Conservation (phyloP, 2,888 invertebrate genomes). For the Microplitis manilae region DNA sequence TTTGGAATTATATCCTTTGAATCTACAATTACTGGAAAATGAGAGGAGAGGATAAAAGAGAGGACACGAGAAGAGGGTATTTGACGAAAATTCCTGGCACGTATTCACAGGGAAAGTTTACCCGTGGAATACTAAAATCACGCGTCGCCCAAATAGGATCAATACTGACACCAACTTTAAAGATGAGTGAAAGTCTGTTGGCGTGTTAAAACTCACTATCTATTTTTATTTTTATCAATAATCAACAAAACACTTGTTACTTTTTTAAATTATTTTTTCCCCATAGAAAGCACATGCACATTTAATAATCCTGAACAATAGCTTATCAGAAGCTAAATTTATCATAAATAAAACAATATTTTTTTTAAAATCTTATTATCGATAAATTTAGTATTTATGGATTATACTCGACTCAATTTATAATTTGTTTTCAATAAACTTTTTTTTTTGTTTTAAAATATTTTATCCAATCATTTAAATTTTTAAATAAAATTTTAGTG, state of each 20-base stretch:
- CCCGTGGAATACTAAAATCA: conserved; percentile 69
- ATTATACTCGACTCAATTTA: too few relatives aligned
- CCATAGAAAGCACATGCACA: too few relatives aligned
- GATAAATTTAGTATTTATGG: too few relatives aligned
- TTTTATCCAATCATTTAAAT: too few relatives aligned
- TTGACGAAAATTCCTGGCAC: conserved; percentile 50
- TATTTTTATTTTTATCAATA: not conserved
- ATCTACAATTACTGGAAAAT: conserved; percentile 69
- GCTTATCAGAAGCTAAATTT: too few relatives aligned
- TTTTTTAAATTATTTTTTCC: not conserved
- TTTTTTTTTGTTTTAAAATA: too few relatives aligned
- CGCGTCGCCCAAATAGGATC: conserved; percentile 66
- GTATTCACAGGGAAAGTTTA: conserved; percentile 62
- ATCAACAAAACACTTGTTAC: not conserved
- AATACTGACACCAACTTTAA: conserved; percentile 57
- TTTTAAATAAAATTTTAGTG: too few relatives aligned
- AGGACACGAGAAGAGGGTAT: conserved; percentile 24
- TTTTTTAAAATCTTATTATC: too few relatives aligned
- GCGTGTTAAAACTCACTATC: conserved; percentile 2
- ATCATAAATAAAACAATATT: too few relatives aligned
- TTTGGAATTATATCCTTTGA: conserved; percentile 71
- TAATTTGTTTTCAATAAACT: too few relatives aligned
- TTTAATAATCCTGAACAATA: too few relatives aligned
- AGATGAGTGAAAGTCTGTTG: conserved; percentile 11
- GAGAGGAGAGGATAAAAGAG: conserved; percentile 34